A percentile compares a stretch with the other conserved stretches of the same genome.
Conservation (phyloP, 1,140 invertebrate species). For the roundworm (Caenorhabditis elegans) region DNA sequence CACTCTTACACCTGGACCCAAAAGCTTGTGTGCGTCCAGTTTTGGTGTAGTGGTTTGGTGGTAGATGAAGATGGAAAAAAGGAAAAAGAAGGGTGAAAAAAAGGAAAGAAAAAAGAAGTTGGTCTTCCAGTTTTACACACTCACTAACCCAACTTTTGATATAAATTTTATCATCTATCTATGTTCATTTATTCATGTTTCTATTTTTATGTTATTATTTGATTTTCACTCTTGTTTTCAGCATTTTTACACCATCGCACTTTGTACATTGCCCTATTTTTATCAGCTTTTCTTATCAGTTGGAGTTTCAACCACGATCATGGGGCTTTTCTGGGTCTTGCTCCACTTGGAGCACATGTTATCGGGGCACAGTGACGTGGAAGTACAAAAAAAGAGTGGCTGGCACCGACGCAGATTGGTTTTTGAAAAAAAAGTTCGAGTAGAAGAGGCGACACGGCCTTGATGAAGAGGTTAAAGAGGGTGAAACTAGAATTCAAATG, state of each 20-base stretch:
- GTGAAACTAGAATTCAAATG: neutral
- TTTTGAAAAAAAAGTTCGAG: too few relatives aligned
- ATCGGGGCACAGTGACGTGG: too few relatives aligned
- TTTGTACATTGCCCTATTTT: conserved; percentile 5
- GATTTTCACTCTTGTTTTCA: neutral
- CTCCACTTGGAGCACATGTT: neutral
- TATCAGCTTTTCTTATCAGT: neutral
- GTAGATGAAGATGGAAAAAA: neutral
- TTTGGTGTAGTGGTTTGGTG: conserved; percentile 29
- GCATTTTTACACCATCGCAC: neutral
- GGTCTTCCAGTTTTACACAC: neutral
- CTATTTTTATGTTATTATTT: neutral
- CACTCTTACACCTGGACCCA: conserved; percentile 25
- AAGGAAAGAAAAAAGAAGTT: neutral
- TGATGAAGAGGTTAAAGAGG: neutral
- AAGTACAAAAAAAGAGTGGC: neutral
- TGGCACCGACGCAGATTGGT: neutral
- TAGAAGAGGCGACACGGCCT: neutral
- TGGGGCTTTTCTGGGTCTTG: neutral
- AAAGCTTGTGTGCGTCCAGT: conserved; percentile 29
- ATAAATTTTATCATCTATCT: neutral
- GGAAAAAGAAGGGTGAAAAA: neutral
- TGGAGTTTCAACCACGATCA: neutral
- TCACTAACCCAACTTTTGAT: neutral
- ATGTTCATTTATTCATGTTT: too few relatives aligned